Evolutionary conservation across 2,797 vertebrate genomes (phyloP).

Genomic region (Malacoraja senta): DNA sequence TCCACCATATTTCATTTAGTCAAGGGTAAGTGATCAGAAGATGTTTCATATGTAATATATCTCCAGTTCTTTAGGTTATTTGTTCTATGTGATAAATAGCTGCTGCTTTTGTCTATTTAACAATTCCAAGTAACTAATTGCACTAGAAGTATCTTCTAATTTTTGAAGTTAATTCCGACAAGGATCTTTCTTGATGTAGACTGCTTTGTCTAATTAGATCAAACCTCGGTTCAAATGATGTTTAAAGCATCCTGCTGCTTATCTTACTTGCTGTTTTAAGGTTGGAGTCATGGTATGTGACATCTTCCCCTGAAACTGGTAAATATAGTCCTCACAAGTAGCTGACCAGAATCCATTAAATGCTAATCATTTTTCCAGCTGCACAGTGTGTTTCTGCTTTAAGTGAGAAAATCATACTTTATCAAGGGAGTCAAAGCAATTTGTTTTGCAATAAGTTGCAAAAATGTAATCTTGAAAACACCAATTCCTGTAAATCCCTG

Average conservation of each 20-base stretch:
- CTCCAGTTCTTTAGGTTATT: too few species aligned
- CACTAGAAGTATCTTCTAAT: neutral
- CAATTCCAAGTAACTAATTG: neutral
- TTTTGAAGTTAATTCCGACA: neutral
- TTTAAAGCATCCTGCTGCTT: neutral
- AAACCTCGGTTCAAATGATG: neutral
- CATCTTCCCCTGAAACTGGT: neutral
- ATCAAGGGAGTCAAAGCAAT: neutral
- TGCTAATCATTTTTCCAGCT: neutral
- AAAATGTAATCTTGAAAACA: conserved; percentile 28
- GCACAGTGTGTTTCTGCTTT: neutral
- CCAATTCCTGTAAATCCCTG: neutral
- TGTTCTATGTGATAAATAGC: neutral
- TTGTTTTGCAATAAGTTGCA: neutral
- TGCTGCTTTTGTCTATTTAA: neutral
- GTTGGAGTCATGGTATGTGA: neutral
- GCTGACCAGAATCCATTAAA: neutral
- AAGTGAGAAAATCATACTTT: neutral
- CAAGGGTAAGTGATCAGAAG: neutral
- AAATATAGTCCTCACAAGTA: neutral
- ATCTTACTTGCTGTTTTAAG: conserved; percentile 1
- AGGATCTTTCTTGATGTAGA: neutral
- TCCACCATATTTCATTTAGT: neutral
- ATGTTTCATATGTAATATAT: neutral
- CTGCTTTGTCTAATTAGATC: neutral